Evolutionary conservation across 2,797 vertebrate species (phyloP).

Genomic region (Chelon labrosus): DNA sequence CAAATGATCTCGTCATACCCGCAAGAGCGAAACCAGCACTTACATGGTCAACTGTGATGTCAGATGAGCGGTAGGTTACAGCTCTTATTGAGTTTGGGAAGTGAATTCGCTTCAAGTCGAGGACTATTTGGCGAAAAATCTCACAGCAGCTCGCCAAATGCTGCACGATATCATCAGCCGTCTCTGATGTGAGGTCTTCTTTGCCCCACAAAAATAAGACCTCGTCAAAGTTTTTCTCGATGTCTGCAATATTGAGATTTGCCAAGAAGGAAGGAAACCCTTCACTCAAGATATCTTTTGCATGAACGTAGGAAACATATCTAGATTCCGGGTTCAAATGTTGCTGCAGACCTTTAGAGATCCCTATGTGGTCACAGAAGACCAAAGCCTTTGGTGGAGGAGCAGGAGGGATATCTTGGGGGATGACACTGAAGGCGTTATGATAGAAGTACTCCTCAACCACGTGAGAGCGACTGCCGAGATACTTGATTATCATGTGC

Average conservation of each 20-base stretch:
- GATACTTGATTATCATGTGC: conserved; percentile 79
- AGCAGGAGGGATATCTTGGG: conserved; percentile 27
- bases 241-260: conserved; percentile 70
- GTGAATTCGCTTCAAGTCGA: conserved; percentile 77
- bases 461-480: conserved; percentile 72
- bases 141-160: conserved; percentile 86
- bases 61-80: conserved; percentile 86
- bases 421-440: conserved; percentile 78
- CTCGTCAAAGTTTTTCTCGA: conserved; percentile 79
- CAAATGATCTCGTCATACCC: conserved; percentile 87
- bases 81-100: conserved; percentile 80
- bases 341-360: conserved; percentile 79
- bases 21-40: conserved; percentile 87
- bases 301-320: conserved; percentile 51
- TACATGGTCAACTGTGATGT: conserved; percentile 82
- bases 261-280: conserved; percentile 67
- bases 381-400: conserved; percentile 78
- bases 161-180: conserved; percentile 72
- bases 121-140: conserved; percentile 83
- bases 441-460: conserved; percentile 87
- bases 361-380: conserved; percentile 85
- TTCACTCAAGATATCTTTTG: conserved; percentile 61
- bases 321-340: conserved; percentile 78
- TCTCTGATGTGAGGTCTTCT: conserved; percentile 75
- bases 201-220: conserved; percentile 89